Percentiles rank a stretch among this genome's conserved stretches.
phyloP scores from a whole-genome alignment of 2,888 invertebrate genomes.

The Eilema caniola region DNA sequence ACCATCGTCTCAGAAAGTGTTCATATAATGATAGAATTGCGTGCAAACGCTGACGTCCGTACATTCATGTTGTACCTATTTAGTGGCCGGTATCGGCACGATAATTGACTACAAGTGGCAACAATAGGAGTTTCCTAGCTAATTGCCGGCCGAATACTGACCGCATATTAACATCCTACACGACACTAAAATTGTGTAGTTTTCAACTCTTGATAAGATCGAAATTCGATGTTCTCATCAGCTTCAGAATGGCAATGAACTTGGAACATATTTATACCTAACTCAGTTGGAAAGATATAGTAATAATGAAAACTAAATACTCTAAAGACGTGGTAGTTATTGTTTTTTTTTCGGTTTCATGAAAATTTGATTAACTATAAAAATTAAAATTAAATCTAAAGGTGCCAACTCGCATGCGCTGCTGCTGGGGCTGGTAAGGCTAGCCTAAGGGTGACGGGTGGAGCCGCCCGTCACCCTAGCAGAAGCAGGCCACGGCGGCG shows the following conservation, averaged over 20 bases:
- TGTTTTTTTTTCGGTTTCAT: too few relatives aligned
- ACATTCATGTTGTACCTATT: slow-evolving; percentile 10
- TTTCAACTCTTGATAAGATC: slow-evolving; percentile 14
- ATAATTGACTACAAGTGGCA: slow-evolving; percentile 58
- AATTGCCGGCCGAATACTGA: slow-evolving; percentile 47
- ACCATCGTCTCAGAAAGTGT: background rate
- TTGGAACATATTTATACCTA: background rate
- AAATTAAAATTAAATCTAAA: too few relatives aligned
- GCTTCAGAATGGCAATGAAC: too few relatives aligned
- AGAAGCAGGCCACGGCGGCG: too few relatives aligned
- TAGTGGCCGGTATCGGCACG: slow-evolving; percentile 19
- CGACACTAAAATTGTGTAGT: slow-evolving; percentile 9
- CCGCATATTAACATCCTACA: slow-evolving; percentile 48
- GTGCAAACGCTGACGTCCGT: background rate
- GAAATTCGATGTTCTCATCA: background rate
- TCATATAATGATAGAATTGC: slow-evolving; percentile 15
- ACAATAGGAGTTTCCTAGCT: slow-evolving; percentile 58
- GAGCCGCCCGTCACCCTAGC: too few relatives aligned
- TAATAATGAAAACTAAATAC: too few relatives aligned
- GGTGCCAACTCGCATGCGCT: too few relatives aligned
- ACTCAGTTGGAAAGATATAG: too few relatives aligned
- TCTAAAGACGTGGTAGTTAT: too few relatives aligned
- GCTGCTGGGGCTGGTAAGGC: too few relatives aligned
- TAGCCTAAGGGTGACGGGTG: too few relatives aligned
- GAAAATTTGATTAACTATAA: too few relatives aligned